Percentiles rank a stretch among this genome's conserved stretches.
Evolutionary conservation across 2,797 vertebrate genomes (phyloP).

Genomic region (Melanotaenia boesemani): DNA sequence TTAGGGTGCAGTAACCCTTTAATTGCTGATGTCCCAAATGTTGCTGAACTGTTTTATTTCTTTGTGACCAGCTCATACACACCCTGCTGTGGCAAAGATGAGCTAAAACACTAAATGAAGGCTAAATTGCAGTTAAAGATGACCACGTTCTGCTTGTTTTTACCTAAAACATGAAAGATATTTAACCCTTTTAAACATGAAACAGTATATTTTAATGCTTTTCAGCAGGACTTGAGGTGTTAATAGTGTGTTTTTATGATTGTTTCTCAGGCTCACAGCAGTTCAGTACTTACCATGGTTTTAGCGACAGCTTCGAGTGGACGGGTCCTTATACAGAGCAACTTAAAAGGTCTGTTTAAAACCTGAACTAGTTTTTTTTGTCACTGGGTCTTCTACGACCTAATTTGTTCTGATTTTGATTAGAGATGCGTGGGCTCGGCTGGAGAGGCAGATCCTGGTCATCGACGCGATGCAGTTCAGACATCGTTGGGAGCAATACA

Average conservation of each 20-base stretch:
- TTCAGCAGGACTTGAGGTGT: not conserved
- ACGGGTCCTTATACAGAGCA: not conserved
- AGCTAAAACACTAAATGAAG: no score
- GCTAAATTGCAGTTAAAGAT: no score
- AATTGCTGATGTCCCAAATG: no score
- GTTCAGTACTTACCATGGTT: slow-evolving; percentile 74
- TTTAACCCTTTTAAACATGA: no score
- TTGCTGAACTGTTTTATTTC: no score
- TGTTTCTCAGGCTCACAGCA: slow-evolving; percentile 73
- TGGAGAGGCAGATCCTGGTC: slow-evolving; percentile 75
- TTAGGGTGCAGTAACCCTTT: no score
- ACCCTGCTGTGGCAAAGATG: no score
- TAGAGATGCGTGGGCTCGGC: slow-evolving; percentile 77
- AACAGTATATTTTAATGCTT: no score
- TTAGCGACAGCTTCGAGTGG: slow-evolving; percentile 70
- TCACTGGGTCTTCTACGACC: not conserved
- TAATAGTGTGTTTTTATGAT: not conserved
- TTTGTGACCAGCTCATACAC: no score
- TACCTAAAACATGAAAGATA: no score
- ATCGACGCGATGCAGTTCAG: slow-evolving; percentile 77
- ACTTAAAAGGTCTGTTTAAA: slow-evolving; percentile 34
- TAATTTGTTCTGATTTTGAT: not conserved
- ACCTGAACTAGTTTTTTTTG: not conserved
- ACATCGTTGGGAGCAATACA: slow-evolving; percentile 68
- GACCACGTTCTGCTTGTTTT: no score